Conservation (phyloP, 2,888 invertebrate species). For the Pheosia tremula region DNA sequence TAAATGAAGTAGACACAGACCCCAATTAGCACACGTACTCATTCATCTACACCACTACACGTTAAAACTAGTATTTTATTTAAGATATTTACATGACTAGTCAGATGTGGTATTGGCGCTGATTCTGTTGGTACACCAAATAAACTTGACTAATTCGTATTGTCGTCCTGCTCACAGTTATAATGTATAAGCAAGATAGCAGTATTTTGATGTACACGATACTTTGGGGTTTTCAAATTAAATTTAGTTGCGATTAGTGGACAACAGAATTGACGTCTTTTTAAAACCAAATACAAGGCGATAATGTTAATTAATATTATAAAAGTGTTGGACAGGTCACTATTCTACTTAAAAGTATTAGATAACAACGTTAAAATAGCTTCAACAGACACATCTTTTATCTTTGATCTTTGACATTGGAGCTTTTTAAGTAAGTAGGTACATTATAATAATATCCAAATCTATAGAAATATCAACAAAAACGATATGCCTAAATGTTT, state of each 20-base stretch:
- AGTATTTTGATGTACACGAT: too few relatives aligned
- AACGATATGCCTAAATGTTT: too few relatives aligned
- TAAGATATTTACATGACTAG: conserved; percentile 53
- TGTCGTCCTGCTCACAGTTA: too few relatives aligned
- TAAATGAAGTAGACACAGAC: conserved; percentile 27
- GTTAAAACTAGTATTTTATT: conserved; percentile 32
- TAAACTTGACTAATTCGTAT: too few relatives aligned
- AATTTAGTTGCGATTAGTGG: too few relatives aligned
- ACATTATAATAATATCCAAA: neutral
- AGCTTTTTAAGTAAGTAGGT: neutral
- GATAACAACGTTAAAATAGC: conserved; percentile 1
- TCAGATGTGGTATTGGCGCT: conserved; percentile 37
- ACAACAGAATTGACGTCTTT: too few relatives aligned
- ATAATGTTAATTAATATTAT: neutral
- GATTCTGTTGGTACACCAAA: too few relatives aligned
- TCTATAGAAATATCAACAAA: too few relatives aligned
- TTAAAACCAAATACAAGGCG: neutral
- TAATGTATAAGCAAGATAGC: too few relatives aligned
- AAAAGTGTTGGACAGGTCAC: neutral
- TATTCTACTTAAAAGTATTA: conserved; percentile 1
- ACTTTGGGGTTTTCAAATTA: too few relatives aligned
- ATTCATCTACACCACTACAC: conserved; percentile 32
- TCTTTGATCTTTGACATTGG: neutral
- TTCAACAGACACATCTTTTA: neutral
- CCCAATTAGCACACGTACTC: conserved; percentile 30